Base-by-base conservation (phyloP, 2,113 vertebrate species). In the Nyctereutes procyonoides region DNA sequence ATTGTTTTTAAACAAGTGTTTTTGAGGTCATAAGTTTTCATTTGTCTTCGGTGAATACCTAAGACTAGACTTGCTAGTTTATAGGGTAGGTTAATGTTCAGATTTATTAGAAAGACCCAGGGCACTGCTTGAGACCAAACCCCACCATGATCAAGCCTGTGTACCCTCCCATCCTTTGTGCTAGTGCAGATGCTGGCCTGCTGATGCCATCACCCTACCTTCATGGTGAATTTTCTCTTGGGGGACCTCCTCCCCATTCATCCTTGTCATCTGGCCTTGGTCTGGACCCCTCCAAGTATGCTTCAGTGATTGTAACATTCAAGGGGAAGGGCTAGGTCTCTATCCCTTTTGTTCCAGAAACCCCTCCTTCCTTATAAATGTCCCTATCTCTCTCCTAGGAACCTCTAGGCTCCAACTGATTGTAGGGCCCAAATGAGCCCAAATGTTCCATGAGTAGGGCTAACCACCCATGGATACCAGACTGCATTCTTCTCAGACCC, bases 21-120 rank as follows among this genome's bases (percentile, higher is more conserved):
- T 88, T 77, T 81, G 20, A 53, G 84, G 73, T 91, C 35, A 3
- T 69, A n/a, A 32, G 38, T 88, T 95, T 95, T 94, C 17, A 32
- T 86, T 88, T 93, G 53, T 60, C 63, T 93, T 94, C 15, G 67
- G 53, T 32, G 80, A 95, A 58, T 80, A 69, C 14, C 43, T 65
- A 84, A 95, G 53, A 65, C 82, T 94, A 13, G 65, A 56, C 79
- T 71, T 82, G 69, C 71, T 73, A 69, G 35, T 88, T 73, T 56
- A 73, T 26, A 83, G 24, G 4, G 60, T 9, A 20, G n/a, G 56
- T 71, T 81, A 89, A 17, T 17, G 32, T 20, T 92, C 77, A 60
- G 30, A 58, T 76, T 90, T 91, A 55, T 73, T 77, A 88, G 87
- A 90, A 24, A 56, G 35, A 22, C 30, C 30, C 55, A 82, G 32